These are phyloP conservation scores for Leuciscus waleckii DNA, from an alignment of 2,797 vertebrate species.

Conservation along the genomic window DNA sequence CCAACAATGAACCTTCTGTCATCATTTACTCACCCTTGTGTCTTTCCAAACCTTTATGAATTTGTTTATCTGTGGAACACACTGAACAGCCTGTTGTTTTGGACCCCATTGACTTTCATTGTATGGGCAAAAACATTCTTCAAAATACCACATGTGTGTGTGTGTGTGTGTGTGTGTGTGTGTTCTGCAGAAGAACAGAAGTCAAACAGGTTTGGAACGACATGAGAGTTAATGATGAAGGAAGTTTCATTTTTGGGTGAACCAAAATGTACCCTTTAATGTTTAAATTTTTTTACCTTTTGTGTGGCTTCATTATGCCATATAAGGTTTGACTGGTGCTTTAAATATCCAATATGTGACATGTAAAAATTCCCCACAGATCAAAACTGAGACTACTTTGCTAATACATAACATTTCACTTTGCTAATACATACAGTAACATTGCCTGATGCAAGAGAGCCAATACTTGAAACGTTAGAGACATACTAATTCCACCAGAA, in stretches of 20 bases:
- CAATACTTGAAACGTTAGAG: conserved; percentile 58
- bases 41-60: not conserved
- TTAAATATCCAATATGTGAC: conserved; percentile 19
- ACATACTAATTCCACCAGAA: conserved; percentile 59
- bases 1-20: not conserved
- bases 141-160: not conserved
- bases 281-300: not conserved
- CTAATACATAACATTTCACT: conserved; percentile 30
- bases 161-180: too few species aligned
- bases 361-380: not conserved
- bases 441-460: conserved; percentile 25
- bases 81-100: not conserved
- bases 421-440: conserved; percentile 22
- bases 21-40: not conserved
- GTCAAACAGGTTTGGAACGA: not conserved
- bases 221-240: not conserved
- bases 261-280: not conserved
- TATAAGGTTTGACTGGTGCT: not conserved
- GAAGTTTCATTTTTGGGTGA: not conserved
- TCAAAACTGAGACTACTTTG: conserved; percentile 12
- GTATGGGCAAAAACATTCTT: not conserved
- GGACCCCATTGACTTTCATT: not conserved
- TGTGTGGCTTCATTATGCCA: not conserved
- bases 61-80: not conserved
- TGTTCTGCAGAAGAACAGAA: not conserved